These are phyloP conservation scores for Drosophila jambulina DNA, from an alignment of 1,140 invertebrate genomes.

Conservation along the genomic window DNA sequence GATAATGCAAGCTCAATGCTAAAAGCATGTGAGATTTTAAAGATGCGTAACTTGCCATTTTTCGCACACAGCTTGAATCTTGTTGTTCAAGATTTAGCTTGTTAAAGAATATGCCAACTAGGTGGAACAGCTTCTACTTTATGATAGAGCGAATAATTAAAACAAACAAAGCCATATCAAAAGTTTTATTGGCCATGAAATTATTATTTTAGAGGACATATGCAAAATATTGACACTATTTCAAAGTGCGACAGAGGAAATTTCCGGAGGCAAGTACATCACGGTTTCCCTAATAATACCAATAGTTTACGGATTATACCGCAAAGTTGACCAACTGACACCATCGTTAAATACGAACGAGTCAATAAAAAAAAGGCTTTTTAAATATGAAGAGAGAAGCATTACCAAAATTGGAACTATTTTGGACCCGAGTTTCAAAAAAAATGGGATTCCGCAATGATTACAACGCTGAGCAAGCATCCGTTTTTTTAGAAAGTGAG, in stretches of 20 bases:
- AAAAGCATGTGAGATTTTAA: constrained; percentile 9
- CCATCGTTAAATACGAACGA: neutral
- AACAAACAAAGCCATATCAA: constrained; percentile 9
- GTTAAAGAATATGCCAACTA: no score
- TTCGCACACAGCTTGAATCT: constrained; percentile 24
- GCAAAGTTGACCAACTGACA: constrained; percentile 6
- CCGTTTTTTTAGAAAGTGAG: no score
- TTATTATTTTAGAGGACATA: constrained; percentile 10
- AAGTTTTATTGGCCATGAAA: constrained; percentile 21
- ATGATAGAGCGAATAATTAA: constrained; percentile 22
- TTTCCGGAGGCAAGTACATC: constrained; percentile 1
- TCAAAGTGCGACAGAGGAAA: constrained; percentile 1
- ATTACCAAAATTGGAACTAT: constrained; percentile 3
- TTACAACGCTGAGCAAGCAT: no score
- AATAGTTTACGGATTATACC: constrained; percentile 2
- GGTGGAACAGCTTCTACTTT: constrained; percentile 28
- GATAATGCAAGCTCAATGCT: no score
- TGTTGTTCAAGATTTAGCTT: constrained; percentile 22
- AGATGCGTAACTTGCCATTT: constrained; percentile 17
- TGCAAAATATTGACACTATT: constrained; percentile 3
- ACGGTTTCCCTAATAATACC: constrained; percentile 4
- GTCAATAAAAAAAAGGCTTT: no score
- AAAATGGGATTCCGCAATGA: no score
- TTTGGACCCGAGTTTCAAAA: neutral
- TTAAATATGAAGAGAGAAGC: constrained; percentile 1